These are phyloP conservation scores for Cantharis flavilabris DNA, from an alignment of 2,888 invertebrate genomes.

Conservation along the genomic window DNA sequence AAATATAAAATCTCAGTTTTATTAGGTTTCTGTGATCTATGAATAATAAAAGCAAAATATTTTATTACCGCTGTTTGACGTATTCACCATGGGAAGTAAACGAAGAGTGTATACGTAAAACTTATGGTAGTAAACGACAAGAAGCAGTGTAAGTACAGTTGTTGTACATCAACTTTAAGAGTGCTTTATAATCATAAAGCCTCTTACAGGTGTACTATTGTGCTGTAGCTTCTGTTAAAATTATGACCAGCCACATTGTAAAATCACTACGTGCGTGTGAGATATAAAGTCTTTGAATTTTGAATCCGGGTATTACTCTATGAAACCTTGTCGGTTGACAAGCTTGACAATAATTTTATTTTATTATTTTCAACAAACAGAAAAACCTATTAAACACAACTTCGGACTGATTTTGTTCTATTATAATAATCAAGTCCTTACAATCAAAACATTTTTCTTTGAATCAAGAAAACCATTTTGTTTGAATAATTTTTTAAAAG, in stretches of 20 bases:
- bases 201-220: slow-evolving; percentile 34
- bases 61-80: not conserved
- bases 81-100: not conserved
- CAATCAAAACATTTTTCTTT: no score
- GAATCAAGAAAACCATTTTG: no score
- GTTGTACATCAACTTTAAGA: slow-evolving; percentile 35
- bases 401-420: no score
- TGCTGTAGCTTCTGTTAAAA: slow-evolving; percentile 33
- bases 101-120: slow-evolving; percentile 5
- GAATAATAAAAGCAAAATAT: not conserved
- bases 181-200: slow-evolving; percentile 31
- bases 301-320: not conserved
- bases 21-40: not conserved
- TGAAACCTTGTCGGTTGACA: not conserved
- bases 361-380: no score
- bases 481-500: no score
- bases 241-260: slow-evolving; percentile 20
- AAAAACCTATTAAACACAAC: no score
- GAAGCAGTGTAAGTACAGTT: slow-evolving; percentile 29
- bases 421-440: no score
- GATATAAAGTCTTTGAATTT: not conserved
- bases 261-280: not conserved
- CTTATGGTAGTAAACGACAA: slow-evolving; percentile 13
- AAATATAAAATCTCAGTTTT: not conserved
- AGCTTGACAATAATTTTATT: not conserved